Conservation (phyloP, 2,888 invertebrate species). For the Phalera bucephala region DNA sequence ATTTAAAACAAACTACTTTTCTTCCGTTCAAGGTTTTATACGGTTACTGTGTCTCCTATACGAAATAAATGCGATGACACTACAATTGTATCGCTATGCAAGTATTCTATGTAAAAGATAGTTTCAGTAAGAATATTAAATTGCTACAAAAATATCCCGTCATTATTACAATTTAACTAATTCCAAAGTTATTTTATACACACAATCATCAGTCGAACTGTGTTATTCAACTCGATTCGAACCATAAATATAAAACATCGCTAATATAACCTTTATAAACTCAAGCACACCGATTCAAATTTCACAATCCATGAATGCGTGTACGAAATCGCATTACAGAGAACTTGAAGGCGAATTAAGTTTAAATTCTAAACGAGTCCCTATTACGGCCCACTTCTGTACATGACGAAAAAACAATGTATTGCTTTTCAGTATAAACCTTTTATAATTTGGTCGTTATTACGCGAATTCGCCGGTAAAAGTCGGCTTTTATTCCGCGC, state of each 20-base stretch:
- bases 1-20: too few relatives aligned
- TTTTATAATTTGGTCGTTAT: constrained; percentile 12
- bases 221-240: too few relatives aligned
- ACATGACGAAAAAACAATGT: constrained; percentile 16
- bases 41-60: too few relatives aligned
- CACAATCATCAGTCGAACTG: too few relatives aligned
- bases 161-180: constrained; percentile 1
- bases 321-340: neutral
- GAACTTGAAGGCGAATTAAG: constrained; percentile 3
- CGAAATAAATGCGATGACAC: too few relatives aligned
- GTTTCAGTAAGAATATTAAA: constrained; percentile 1
- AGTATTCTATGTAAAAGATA: too few relatives aligned
- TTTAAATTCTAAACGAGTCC: constrained; percentile 10
- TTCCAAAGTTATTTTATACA: neutral
- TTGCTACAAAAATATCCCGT: too few relatives aligned
- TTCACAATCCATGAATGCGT: neutral
- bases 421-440: constrained; percentile 8
- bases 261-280: too few relatives aligned
- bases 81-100: too few relatives aligned
- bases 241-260: too few relatives aligned
- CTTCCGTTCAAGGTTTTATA: too few relatives aligned
- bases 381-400: constrained; percentile 14
- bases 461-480: constrained; percentile 6
- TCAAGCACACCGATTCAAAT: neutral
- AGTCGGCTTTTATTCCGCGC: constrained; percentile 10